Base-by-base conservation (phyloP, 2,797 vertebrate genomes). In the Xyrichtys novacula region DNA sequence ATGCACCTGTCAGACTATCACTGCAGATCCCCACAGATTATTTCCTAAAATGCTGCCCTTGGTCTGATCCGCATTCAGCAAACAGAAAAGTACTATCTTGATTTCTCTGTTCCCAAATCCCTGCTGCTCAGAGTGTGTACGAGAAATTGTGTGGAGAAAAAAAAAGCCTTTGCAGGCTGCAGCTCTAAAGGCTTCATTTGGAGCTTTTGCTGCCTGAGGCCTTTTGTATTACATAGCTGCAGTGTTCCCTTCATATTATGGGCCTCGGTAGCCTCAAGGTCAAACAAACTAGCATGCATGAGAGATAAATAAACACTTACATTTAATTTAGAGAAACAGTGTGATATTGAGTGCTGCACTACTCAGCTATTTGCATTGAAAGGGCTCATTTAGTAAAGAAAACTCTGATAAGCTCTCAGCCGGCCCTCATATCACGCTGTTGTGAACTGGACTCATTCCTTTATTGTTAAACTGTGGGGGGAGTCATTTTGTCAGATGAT, bases 221-320 rank as follows among this genome's bases (percentile, higher is more conserved):
- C 25, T 75, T 80, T 78, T 61, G 15, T 58, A 43, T 69, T 55
- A 61, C 49, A 42, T 48, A 44, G 55, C 34, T 17, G 31, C 50
- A 49, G 55, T 56, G 38, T 40, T 78, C 28, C 65, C 8, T 0
- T n/a, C 71, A 16, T 55, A 62, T 64, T 69, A 46, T 36, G 34
- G 29, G 34, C 57, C 47, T 53, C 8, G 49, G 52, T 44, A 46
- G 81, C 76, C 74, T 74, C 63, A 61, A 81, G 69, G 73, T 76
- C 76, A 71, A 32, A 76, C 43, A 50, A 44, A 58, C 59, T 12
- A 32, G 68, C 68, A 43, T 38, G 55, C 59, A 60, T 69, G 65
- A 61, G 52, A 73, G 61, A 72, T 76, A 70, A 80, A 79, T 49
- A 78, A 85, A 83, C 66, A 74, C 76, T 75, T 40, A 63, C 61